Conservation (phyloP, 1,140 invertebrate species). For the Brachionus rubens region DNA sequence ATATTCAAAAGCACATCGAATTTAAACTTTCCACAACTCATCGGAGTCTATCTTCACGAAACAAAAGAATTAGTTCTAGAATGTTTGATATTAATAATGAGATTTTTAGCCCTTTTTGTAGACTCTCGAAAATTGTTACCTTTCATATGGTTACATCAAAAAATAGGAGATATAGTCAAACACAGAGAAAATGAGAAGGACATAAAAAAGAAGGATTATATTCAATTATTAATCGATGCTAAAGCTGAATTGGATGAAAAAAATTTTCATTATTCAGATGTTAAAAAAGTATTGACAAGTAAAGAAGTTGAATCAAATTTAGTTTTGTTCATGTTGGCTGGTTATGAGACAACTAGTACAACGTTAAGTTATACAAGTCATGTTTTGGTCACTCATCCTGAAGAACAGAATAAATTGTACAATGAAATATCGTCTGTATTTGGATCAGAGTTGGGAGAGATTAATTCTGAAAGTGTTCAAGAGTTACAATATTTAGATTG, state of each 20-base stretch:
- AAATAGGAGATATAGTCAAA: neutral
- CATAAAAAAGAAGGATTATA: slow-evolving; percentile 8
- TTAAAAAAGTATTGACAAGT: neutral
- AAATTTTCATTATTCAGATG: neutral
- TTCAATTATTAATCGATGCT: slow-evolving; percentile 34
- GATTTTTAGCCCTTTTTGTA: too few species aligned
- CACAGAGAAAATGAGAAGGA: neutral
- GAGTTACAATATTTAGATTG: slow-evolving; percentile 29
- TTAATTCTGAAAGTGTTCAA: neutral
- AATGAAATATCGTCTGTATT: slow-evolving; percentile 53
- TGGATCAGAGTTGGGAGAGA: neutral
- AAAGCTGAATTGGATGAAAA: slow-evolving; percentile 7
- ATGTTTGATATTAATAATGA: too few species aligned
- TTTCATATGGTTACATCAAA: too few species aligned
- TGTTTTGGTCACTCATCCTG: slow-evolving; percentile 60
- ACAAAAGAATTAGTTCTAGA: too few species aligned
- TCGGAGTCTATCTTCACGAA: neutral
- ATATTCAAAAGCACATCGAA: neutral
- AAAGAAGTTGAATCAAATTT: slow-evolving; percentile 53
- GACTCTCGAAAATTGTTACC: too few species aligned
- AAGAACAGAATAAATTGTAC: slow-evolving; percentile 61
- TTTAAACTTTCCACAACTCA: neutral
- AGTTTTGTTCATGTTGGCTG: slow-evolving; percentile 55
- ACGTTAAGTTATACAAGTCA: slow-evolving; percentile 60
- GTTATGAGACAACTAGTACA: slow-evolving; percentile 62